Conservation (phyloP, 1,140 invertebrate species). For the Mycetomoellerius zeteki region DNA sequence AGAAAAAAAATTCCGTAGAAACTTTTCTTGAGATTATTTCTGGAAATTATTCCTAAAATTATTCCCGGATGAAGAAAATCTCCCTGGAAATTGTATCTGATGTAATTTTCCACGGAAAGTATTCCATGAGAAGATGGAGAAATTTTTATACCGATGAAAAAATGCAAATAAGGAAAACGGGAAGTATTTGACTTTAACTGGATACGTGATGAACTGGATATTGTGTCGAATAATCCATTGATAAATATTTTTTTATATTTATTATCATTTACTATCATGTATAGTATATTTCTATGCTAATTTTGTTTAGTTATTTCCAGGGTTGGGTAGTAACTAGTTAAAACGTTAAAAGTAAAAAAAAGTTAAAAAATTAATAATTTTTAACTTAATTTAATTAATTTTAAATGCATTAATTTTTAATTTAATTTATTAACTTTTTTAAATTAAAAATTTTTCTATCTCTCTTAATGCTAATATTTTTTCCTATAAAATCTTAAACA, state of each 20-base stretch:
- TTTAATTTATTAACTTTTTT: no score
- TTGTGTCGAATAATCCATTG: neutral
- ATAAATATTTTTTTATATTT: neutral
- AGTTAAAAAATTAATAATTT: no score
- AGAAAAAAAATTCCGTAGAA: neutral
- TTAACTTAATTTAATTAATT: no score
- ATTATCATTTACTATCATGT: neutral
- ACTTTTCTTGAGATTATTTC: slow-evolving; percentile 32
- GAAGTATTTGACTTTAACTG: neutral
- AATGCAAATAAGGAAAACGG: neutral
- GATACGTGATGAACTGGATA: no score
- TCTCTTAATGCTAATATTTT: no score
- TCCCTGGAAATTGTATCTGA: slow-evolving; percentile 26
- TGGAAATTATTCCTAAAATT: slow-evolving; percentile 36
- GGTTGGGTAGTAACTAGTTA: no score
- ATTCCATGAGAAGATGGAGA: neutral
- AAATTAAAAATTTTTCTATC: no score
- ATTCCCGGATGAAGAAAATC: slow-evolving; percentile 36
- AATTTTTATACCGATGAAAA: slow-evolving; percentile 30
- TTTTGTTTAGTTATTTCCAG: neutral
- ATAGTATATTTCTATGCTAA: neutral
- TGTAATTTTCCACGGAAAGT: slow-evolving; percentile 12
- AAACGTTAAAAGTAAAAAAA: no score
- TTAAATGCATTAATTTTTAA: no score
- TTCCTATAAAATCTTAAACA: no score